Conservation (phyloP, 1,140 invertebrate species). For the Bombus pyrosoma region DNA sequence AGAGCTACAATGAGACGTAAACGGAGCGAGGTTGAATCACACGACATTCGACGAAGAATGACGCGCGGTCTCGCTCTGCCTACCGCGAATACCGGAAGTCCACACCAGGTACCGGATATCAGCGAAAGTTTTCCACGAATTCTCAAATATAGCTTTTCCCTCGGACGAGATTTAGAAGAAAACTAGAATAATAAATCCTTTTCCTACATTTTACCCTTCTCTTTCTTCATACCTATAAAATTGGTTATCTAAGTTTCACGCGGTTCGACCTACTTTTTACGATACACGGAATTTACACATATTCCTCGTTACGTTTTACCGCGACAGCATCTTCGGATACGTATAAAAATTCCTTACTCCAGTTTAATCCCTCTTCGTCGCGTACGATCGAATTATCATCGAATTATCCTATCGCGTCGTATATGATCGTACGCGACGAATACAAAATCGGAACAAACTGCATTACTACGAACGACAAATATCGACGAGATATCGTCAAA, state of each 20-base stretch:
- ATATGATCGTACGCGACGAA: too few relatives aligned
- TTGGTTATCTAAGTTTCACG: neutral
- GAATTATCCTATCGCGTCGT: too few relatives aligned
- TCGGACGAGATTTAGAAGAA: fast-evolving
- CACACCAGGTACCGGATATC: neutral
- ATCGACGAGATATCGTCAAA: too few relatives aligned
- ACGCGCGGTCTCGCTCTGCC: constrained; percentile 23
- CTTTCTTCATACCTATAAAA: neutral
- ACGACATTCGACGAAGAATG: constrained; percentile 29
- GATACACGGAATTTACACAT: too few relatives aligned
- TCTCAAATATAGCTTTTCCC: neutral
- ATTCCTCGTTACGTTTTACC: too few relatives aligned
- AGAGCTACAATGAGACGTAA: constrained; percentile 53
- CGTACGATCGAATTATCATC: too few relatives aligned
- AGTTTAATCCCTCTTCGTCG: neutral
- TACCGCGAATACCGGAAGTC: constrained; percentile 62
- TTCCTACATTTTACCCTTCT: neutral
- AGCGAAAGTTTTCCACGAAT: constrained; percentile 30
- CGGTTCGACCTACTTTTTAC: neutral
- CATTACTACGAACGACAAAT: fast-evolving
- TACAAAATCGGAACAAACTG: too few relatives aligned
- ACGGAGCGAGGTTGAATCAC: constrained; percentile 70
- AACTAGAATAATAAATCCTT: fast-evolving
- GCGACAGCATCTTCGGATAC: too few relatives aligned
- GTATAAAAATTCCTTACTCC: too few relatives aligned